A percentile compares a stretch with the other conserved stretches of the same genome.
Evolutionary conservation across 2,113 vertebrate genomes (phyloP).

Genomic region (Carlito syrichta): DNA sequence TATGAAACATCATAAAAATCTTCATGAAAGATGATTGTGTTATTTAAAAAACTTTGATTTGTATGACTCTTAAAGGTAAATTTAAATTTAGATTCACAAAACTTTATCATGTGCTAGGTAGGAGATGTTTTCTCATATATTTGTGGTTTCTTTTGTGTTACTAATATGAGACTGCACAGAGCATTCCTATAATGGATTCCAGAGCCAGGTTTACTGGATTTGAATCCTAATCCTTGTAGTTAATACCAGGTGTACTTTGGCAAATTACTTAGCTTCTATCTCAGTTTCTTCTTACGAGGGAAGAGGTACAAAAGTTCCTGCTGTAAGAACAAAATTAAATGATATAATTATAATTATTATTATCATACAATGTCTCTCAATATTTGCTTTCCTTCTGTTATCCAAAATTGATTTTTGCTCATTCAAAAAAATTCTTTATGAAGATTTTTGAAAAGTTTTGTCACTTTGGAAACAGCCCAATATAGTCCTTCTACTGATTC

Average conservation of each 20-base stretch:
- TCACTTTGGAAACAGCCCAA: not conserved
- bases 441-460: not conserved
- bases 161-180: not conserved
- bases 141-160: not conserved
- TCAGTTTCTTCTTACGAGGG: not conserved
- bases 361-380: not conserved
- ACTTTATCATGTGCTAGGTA: not conserved
- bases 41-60: not conserved
- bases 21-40: not conserved
- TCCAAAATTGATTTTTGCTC: not conserved
- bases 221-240: accelerated
- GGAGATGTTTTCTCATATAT: not conserved
- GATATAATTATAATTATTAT: not conserved
- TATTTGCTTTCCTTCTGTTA: not conserved
- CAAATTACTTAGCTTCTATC: not conserved
- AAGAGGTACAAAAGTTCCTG: not conserved
- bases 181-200: not conserved
- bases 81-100: not conserved
- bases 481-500: too few species aligned
- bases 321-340: not conserved
- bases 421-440: not conserved
- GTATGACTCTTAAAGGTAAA: not conserved
- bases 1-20: not conserved
- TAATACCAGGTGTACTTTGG: not conserved
- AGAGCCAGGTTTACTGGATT: not conserved